Evolutionary conservation across 2,888 invertebrate genomes (phyloP), one percentile per base, ranked within the genome.

Genomic region (Ceriagrion tenellum): DNA sequence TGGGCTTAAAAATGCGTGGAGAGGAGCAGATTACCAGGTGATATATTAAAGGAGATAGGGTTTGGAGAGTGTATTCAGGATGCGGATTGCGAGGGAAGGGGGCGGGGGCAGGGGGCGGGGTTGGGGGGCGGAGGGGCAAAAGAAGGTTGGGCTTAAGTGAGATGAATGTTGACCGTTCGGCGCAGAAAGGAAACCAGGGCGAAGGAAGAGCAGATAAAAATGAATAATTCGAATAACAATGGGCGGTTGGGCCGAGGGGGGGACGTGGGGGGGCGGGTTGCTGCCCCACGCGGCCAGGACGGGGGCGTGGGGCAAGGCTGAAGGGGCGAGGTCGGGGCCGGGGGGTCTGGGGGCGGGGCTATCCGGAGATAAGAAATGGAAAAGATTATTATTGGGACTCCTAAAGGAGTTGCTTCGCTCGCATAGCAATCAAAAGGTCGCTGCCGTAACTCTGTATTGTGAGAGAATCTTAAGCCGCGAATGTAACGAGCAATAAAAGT

Each of bases 21-120:
- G 59, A 63, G 91, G 91, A 63, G 59, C 40, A 91, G 91, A 91
- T 91, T 91, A 91, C 55, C 91, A 63, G 91, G 91, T 91, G 91
- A 91, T 91, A 91, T 91, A 91, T 91, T 91, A 63, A 91, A 91
- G 91, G 26, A 69, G 69, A 69, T 26, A 26, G 69, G 69, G n/a
- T 26, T 69, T 23, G n/a, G 69, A n/a, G n/a, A 26, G 69, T n/a
- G 23, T 69, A n/a, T 69, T 69, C 26, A 69, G n/a, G 69, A 6
- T 10, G 69, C 26, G 69, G 69, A 26, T n/a, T 23, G 26, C 3
- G 69, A 47, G n/a, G 69, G 69, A n/a, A n/a, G 69, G n/a, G 26
- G 69, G n/a, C 8, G 12, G 26, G n/a, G 63, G 12, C 35, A 59
- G 63, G 35, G 63, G 59, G 40, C 0, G 59, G 59, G 47, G 47